These are phyloP conservation scores for Phyllostomus hastatus DNA, from an alignment of 2,113 vertebrate species.

Conservation along the genomic window DNA sequence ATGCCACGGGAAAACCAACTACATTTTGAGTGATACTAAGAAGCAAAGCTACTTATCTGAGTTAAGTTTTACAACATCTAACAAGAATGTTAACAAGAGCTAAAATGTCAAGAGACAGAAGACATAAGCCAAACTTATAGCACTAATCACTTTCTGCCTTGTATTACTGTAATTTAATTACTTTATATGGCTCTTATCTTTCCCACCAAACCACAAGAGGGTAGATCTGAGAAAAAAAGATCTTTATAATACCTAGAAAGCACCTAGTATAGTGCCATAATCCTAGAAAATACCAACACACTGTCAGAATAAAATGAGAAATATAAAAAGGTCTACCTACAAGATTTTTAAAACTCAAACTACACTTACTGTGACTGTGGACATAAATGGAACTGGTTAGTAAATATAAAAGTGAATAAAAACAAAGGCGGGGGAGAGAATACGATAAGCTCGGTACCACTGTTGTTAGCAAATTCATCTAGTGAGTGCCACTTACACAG, in stretches of 20 bases:
- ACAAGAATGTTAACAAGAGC: conserved; percentile 44
- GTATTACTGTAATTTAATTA: conserved; percentile 48
- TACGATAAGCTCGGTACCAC: background rate
- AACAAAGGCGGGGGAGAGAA: background rate
- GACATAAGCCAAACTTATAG: conserved; percentile 51
- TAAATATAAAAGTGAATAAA: background rate
- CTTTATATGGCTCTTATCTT: conserved; percentile 46
- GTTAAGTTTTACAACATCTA: conserved; percentile 49
- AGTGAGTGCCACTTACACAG: background rate
- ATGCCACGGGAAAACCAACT: background rate
- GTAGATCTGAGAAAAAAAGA: background rate
- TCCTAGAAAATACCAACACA: background rate
- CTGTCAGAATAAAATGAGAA: background rate
- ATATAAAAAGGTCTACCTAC: background rate
- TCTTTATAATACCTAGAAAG: background rate
- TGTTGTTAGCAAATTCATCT: background rate
- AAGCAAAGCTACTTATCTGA: conserved; percentile 34
- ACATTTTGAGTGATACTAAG: background rate
- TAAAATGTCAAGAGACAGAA: conserved; percentile 56
- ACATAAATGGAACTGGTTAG: background rate
- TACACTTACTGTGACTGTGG: background rate
- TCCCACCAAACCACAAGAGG: conserved; percentile 8
- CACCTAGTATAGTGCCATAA: background rate
- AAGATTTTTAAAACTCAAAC: background rate
- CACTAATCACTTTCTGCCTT: conserved; percentile 44